A percentile compares a stretch with the other conserved stretches of the same genome.
phyloP scores from a whole-genome alignment of 2,888 invertebrate genomes.

The Caenorhabditis sp. region DNA sequence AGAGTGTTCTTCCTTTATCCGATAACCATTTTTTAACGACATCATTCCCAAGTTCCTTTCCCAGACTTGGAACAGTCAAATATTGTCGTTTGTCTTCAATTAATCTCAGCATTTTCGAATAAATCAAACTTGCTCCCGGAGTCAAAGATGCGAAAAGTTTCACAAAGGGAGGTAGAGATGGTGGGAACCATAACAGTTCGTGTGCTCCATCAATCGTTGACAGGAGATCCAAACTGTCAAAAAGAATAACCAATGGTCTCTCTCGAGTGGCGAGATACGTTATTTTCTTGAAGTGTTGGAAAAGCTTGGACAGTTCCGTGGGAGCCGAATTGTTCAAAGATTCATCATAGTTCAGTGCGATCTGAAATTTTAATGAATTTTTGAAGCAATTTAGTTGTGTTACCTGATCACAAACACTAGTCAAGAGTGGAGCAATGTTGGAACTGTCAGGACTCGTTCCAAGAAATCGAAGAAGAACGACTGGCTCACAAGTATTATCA shows the following conservation, averaged over 20 bases:
- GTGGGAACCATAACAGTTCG: conserved; percentile 94
- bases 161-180: conserved; percentile 88
- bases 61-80: conserved; percentile 92
- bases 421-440: conserved; percentile 93
- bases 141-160: conserved; percentile 78
- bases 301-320: conserved; percentile 95
- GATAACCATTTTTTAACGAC: conserved; percentile 94
- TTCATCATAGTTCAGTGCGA: conserved; percentile 79
- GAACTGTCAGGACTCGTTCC: conserved; percentile 97
- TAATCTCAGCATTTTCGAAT: conserved; percentile 86
- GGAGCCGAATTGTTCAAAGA: conserved; percentile 94
- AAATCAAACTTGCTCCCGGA: conserved; percentile 75
- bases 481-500: conserved; percentile 87
- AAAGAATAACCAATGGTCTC: conserved; percentile 92
- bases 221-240: conserved; percentile 97
- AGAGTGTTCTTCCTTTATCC: conserved; percentile 91
- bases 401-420: conserved; percentile 93
- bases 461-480: conserved; percentile 93
- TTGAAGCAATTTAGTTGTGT: neutral
- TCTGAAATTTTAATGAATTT: conserved; percentile 80
- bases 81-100: conserved; percentile 93
- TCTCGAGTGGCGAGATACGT: conserved; percentile 90
- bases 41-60: conserved; percentile 90
- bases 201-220: conserved; percentile 95
- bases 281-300: conserved; percentile 95